Evolutionary conservation across 1,140 invertebrate genomes (phyloP), one percentile per base, ranked within the genome.

Genomic region (Ips typographus): DNA sequence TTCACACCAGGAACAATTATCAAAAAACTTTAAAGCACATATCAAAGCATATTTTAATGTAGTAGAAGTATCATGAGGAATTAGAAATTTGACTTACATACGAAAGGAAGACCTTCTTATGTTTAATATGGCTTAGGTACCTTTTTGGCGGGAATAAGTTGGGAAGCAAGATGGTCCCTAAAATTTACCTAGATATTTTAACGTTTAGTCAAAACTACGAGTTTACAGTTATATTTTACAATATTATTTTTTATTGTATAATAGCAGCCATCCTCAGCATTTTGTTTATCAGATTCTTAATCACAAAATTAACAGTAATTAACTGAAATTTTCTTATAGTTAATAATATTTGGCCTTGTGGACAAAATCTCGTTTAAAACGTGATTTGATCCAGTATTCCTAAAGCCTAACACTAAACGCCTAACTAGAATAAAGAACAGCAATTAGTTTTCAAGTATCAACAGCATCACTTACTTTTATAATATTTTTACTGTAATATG

Each of bases 141-240:
- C 38, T 36, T n/a, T 47, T 61, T 68, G 66, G 59, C 47, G 60
- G 66, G 66, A 62, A 68, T 68, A 59, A n/a, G 65, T 68, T 68
- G 7, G 38, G 49, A 68, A 68, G 66, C 66, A 61, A 62, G 47
- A 68, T 68, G 66, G 66, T 68, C 66, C 66, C 66, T 68, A 68
- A 61, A 8, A 68, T 62, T 68, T 55, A 43, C 60, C 60, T 68
- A 68, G 58, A 68, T 62, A 62, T 68, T 62, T 68, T 49, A 49
- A 67, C 39, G 7, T 52, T 68, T 68, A 53, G 55, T 61, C n/a
- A 43, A 22, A 61, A 44, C 51, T 68, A 57, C 40, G 22, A 47
- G 43, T 56, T 65, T 65, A 55, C 42, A 62, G n/a, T 53, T 58
- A 22, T 22, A 22, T 22, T 61, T 68, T 68, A 68, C 55, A 66